Evolutionary conservation across 1,140 invertebrate genomes (phyloP).

Genomic region (Psilanteris sp.): DNA sequence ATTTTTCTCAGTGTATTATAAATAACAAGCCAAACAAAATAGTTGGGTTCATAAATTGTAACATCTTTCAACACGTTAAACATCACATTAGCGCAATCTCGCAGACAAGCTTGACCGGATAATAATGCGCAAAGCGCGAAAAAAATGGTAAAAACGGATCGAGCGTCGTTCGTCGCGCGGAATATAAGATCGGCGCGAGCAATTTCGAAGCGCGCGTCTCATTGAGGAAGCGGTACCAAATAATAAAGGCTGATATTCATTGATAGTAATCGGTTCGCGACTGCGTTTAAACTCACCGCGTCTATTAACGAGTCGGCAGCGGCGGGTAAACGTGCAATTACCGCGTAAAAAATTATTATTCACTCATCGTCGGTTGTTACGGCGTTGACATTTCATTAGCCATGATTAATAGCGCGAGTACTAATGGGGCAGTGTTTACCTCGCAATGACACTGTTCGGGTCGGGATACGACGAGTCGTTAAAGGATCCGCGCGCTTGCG

Average conservation of each 20-base stretch:
- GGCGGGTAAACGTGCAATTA: slow-evolving; percentile 45
- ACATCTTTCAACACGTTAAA: no score
- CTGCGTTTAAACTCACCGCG: slow-evolving; percentile 12
- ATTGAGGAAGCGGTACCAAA: slow-evolving; percentile 25
- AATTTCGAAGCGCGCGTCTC: background rate
- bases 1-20: no score
- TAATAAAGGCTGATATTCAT: slow-evolving; percentile 40
- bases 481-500: background rate
- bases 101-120: no score
- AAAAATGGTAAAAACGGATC: no score
- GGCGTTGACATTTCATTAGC: slow-evolving; percentile 59
- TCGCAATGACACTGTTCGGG: slow-evolving; percentile 23
- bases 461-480: slow-evolving; percentile 18
- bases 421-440: slow-evolving; percentile 33
- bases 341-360: slow-evolving; percentile 50
- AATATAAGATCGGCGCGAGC: no score
- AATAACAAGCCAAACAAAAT: no score
- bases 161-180: no score
- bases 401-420: slow-evolving; percentile 48
- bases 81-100: no score
- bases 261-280: slow-evolving; percentile 48
- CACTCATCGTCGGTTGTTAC: slow-evolving; percentile 38
- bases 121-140: no score
- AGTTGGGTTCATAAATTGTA: no score
- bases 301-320: slow-evolving; percentile 49